Conservation (phyloP, 2,113 vertebrate species). For the Herpetotheres cachinnans region DNA sequence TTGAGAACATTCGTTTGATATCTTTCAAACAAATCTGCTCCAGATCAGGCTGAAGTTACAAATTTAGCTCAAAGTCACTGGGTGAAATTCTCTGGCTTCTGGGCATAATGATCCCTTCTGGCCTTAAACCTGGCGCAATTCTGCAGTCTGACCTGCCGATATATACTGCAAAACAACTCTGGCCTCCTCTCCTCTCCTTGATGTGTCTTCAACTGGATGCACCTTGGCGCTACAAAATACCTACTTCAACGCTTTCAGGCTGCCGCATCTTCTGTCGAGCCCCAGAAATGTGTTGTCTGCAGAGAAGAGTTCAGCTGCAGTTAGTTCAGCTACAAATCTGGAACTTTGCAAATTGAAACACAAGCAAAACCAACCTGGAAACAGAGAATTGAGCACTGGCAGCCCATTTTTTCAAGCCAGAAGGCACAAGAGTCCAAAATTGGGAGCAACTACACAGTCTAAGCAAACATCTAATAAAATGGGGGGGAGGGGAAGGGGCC, state of each 20-base stretch:
- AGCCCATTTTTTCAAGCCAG: background rate
- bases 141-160: background rate
- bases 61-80: background rate
- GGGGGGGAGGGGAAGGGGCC: background rate
- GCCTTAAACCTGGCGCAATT: background rate
- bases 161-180: background rate
- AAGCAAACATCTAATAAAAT: background rate
- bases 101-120: background rate
- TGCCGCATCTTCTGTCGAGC: background rate
- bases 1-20: background rate
- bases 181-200: background rate
- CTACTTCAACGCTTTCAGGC: background rate
- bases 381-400: background rate
- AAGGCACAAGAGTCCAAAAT: background rate
- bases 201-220: accelerated
- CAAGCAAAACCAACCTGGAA: background rate
- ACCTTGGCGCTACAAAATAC: background rate
- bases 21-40: background rate
- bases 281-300: background rate
- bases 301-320: background rate
- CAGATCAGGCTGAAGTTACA: background rate
- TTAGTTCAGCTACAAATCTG: background rate
- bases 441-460: background rate
- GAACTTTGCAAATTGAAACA: background rate
- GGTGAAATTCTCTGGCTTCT: background rate